These are phyloP conservation scores for Mya arenaria DNA, from an alignment of 1,140 invertebrate genomes.

Conservation along the genomic window DNA sequence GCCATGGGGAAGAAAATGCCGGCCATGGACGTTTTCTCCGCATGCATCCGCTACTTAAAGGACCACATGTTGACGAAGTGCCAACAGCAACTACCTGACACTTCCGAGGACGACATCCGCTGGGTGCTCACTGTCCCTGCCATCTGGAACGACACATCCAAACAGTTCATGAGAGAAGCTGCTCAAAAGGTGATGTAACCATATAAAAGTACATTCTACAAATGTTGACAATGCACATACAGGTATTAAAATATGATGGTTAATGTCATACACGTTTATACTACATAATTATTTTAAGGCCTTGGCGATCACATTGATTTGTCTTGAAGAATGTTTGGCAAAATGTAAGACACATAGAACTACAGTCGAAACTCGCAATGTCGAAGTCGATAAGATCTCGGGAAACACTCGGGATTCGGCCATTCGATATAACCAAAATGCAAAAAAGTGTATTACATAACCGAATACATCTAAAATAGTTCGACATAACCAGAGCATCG, in stretches of 20 bases:
- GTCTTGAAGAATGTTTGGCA: not conserved
- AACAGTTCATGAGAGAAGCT: conserved; percentile 56
- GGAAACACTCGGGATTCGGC: no score
- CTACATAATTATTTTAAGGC: not conserved
- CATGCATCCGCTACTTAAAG: conserved; percentile 42
- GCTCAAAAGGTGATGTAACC: conserved; percentile 11
- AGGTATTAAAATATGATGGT: not conserved
- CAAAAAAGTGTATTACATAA: not conserved
- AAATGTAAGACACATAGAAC: not conserved
- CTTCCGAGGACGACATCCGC: not conserved
- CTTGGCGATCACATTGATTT: not conserved
- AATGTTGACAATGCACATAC: not conserved
- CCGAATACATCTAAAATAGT: not conserved
- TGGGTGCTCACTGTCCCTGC: conserved; percentile 58
- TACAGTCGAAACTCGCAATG: no score
- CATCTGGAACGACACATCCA: conserved; percentile 55
- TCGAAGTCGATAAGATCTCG: no score
- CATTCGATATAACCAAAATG: not conserved
- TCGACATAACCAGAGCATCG: not conserved
- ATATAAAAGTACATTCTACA: not conserved
- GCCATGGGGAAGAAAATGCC: conserved; percentile 51
- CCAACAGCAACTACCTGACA: conserved; percentile 1
- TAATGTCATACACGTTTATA: not conserved
- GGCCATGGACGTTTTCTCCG: conserved; percentile 57
- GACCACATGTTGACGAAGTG: conserved; percentile 30